These are phyloP conservation scores for Yponomeuta plumbellus DNA, from an alignment of 2,888 invertebrate genomes.

Conservation along the genomic window DNA sequence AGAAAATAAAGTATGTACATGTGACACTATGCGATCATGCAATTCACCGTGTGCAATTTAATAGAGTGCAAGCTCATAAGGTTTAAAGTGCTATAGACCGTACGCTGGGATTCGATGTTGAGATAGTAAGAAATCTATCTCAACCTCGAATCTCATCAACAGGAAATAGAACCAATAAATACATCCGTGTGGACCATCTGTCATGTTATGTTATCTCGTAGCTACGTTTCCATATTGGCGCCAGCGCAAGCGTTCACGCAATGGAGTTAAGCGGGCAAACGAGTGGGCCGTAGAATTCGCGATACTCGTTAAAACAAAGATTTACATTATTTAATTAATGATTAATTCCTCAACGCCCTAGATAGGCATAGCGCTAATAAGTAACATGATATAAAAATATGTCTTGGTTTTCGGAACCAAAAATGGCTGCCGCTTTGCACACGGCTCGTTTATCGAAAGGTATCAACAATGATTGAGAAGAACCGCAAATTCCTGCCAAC, in stretches of 20 bases:
- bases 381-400: neutral
- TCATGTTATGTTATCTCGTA: neutral
- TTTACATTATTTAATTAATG: neutral
- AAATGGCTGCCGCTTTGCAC: neutral
- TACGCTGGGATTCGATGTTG: too few species aligned
- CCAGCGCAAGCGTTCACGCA: neutral
- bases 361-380: neutral
- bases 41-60: too few species aligned
- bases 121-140: too few species aligned
- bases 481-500: neutral
- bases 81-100: too few species aligned
- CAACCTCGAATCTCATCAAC: too few species aligned
- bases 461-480: too few species aligned
- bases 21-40: too few species aligned
- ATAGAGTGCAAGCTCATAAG: too few species aligned
- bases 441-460: neutral
- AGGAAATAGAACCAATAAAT: too few species aligned
- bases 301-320: neutral
- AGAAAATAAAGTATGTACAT: too few species aligned
- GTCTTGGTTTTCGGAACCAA: neutral
- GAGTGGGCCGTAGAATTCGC: neutral
- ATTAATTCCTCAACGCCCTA: neutral
- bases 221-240: neutral
- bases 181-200: neutral
- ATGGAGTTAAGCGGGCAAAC: neutral